Evolutionary conservation across 2,113 vertebrate species (phyloP).

Genomic region (Numenius arquata): DNA sequence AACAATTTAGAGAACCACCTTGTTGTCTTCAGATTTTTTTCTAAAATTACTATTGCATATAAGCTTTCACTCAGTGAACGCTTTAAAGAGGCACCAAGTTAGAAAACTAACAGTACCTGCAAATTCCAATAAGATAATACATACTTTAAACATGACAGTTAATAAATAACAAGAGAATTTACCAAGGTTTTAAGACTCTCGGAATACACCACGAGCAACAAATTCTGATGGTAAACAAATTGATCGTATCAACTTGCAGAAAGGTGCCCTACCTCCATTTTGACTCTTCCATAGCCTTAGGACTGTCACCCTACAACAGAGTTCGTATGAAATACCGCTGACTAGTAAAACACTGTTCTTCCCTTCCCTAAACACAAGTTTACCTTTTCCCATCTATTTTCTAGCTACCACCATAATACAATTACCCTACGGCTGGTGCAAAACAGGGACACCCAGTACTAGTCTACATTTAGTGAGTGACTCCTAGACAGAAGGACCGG

Average conservation of each 20-base stretch:
- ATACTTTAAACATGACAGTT: not conserved
- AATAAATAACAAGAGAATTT: not conserved
- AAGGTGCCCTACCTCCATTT: not conserved
- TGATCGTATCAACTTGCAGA: not conserved
- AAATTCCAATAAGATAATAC: not conserved
- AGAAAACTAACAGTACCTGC: not conserved
- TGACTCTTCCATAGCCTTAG: not conserved
- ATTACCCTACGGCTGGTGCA: not conserved
- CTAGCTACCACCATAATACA: conserved; percentile 19
- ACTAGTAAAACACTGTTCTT: not conserved
- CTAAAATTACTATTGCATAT: not conserved
- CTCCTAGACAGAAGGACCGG: not conserved
- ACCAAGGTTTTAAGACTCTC: not conserved
- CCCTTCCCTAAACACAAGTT: not conserved
- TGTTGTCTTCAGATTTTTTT: not conserved
- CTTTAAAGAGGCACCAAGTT: not conserved
- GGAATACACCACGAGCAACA: not conserved
- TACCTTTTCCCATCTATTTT: not conserved
- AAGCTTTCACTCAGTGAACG: not conserved
- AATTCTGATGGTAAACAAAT: not conserved
- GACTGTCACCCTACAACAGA: conserved; percentile 41
- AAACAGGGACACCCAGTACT: not conserved
- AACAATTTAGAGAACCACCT: not conserved
- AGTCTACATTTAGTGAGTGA: not conserved
- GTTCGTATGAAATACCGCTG: not conserved